These are phyloP conservation scores for Misgurnus mizolepis DNA, from an alignment of 2,113 vertebrate species.

Conservation along the genomic window DNA sequence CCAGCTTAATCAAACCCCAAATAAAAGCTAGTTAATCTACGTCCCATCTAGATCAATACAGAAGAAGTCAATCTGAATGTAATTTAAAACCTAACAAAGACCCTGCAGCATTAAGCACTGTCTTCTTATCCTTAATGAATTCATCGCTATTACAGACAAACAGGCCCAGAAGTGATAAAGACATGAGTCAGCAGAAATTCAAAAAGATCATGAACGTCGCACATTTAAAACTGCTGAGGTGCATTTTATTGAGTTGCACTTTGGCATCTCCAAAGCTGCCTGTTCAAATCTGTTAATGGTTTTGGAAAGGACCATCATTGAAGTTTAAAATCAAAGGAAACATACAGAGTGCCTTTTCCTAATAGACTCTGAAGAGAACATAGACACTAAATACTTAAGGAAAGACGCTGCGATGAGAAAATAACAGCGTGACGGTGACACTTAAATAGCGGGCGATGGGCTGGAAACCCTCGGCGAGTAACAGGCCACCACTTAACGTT, in stretches of 20 bases:
- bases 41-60: neutral
- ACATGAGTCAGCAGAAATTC: slow-evolving; percentile 10
- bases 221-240: slow-evolving; percentile 9
- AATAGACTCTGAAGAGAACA: neutral
- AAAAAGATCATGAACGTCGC: slow-evolving; percentile 9
- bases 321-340: slow-evolving; percentile 12
- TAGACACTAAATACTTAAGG: neutral
- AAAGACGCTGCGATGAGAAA: neutral
- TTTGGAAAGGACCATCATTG: neutral
- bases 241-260: slow-evolving; percentile 37
- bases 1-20: neutral
- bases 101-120: neutral
- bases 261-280: slow-evolving; percentile 19
- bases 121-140: neutral
- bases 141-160: neutral
- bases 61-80: neutral
- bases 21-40: slow-evolving; percentile 4
- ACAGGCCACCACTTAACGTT: neutral
- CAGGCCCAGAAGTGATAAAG: slow-evolving; percentile 12
- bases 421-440: neutral
- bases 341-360: neutral
- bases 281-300: slow-evolving; percentile 2
- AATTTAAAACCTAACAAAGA: neutral
- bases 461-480: neutral
- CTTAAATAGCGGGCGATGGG: neutral